These are phyloP conservation scores for Sphenodon punctatus DNA, from an alignment of 2,797 vertebrate species.

Conservation along the genomic window DNA sequence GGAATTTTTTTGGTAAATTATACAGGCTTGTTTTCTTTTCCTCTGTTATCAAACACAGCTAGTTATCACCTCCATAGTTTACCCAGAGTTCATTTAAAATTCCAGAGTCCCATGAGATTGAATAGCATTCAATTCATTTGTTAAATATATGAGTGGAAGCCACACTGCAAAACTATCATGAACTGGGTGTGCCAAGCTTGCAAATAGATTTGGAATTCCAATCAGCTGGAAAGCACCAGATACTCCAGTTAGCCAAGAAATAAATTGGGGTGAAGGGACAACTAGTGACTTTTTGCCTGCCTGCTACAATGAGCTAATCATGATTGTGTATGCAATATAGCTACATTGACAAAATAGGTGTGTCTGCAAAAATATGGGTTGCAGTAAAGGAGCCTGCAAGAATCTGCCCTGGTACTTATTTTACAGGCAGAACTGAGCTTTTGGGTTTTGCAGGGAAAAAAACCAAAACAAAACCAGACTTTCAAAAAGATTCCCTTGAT, in stretches of 20 bases:
- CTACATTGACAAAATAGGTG: too few species aligned
- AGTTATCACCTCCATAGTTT: constrained; percentile 14
- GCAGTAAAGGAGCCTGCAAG: too few species aligned
- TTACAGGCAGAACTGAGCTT: too few species aligned
- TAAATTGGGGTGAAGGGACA: constrained; percentile 29
- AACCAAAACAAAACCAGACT: too few species aligned
- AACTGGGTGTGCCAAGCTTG: constrained; percentile 22
- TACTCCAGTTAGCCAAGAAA: background rate
- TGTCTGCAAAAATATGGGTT: too few species aligned
- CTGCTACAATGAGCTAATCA: too few species aligned
- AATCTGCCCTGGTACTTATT: too few species aligned
- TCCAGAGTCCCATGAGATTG: background rate
- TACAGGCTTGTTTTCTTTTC: background rate
- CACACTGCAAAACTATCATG: constrained; percentile 18
- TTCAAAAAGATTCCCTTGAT: too few species aligned
- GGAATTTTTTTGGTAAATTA: background rate
- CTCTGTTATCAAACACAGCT: constrained; percentile 22
- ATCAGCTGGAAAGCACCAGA: constrained; percentile 41
- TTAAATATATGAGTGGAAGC: constrained; percentile 50
- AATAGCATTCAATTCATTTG: constrained; percentile 16
- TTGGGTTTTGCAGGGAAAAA: too few species aligned
- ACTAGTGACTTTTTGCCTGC: too few species aligned
- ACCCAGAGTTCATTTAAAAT: background rate
- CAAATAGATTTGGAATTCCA: constrained; percentile 35
- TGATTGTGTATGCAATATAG: too few species aligned